A percentile compares a stretch with the other conserved stretches of the same genome.
phyloP scores from a whole-genome alignment of 2,888 invertebrate species.

The Tachina grossa region DNA sequence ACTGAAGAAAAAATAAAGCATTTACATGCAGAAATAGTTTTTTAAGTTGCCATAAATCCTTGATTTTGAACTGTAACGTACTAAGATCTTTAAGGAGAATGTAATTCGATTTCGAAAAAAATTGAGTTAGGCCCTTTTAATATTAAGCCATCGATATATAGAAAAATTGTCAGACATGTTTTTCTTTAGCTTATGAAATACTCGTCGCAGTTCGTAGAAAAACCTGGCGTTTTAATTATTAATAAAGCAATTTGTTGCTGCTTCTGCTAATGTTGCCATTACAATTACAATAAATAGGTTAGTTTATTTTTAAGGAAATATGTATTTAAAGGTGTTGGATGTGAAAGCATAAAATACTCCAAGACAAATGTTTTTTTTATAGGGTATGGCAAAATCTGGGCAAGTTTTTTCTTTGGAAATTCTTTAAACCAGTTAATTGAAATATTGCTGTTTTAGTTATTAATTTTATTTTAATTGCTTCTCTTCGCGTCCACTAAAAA shows the following conservation, averaged over 20 bases:
- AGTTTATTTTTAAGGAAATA: neutral
- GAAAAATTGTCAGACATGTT: conserved; percentile 29
- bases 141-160: no score
- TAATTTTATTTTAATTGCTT: no score
- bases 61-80: no score
- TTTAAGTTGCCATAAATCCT: no score
- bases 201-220: neutral
- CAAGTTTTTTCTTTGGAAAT: neutral
- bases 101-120: no score
- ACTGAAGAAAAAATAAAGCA: no score
- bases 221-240: conserved; percentile 36
- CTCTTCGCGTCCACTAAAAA: no score
- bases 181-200: neutral
- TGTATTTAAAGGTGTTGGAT: neutral
- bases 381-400: neutral
- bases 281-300: neutral
- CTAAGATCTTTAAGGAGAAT: no score
- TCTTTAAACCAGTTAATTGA: no score
- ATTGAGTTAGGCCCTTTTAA: no score
- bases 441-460: no score
- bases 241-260: conserved; percentile 34
- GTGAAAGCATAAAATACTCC: neutral
- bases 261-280: neutral
- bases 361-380: neutral
- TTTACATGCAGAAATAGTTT: no score